Percentiles rank a stretch among this genome's conserved stretches.
Evolutionary conservation across 1,140 invertebrate genomes (phyloP).

Genomic region (Scylla paramamosain): DNA sequence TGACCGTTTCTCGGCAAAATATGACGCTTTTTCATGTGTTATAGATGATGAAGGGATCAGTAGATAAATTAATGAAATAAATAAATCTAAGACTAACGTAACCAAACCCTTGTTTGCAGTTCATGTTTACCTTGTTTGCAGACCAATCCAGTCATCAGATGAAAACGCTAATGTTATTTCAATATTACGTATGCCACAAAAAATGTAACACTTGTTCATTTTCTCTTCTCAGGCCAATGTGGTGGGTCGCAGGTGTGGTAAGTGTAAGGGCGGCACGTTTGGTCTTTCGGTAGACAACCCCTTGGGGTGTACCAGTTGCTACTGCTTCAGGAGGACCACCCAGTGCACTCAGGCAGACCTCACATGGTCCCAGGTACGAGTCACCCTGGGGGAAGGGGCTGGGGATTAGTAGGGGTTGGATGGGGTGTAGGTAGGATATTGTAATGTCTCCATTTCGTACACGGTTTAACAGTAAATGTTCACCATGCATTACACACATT

Average conservation of each 20-base stretch:
- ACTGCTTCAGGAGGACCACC: constrained; percentile 91
- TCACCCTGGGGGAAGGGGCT: constrained; percentile 2
- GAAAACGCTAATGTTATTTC: too few relatives aligned
- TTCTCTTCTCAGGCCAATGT: constrained; percentile 85
- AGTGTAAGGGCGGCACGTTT: constrained; percentile 92
- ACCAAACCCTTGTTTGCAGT: too few relatives aligned
- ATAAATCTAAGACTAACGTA: too few relatives aligned
- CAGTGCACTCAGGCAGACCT: constrained; percentile 89
- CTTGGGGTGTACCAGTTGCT: constrained; percentile 92
- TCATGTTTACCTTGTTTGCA: too few relatives aligned
- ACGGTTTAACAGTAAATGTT: neutral
- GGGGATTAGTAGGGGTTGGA: neutral
- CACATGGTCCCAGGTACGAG: constrained; percentile 86
- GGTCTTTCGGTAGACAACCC: constrained; percentile 86
- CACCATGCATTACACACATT: neutral
- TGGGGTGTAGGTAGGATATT: neutral
- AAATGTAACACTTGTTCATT: neutral
- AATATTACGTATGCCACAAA: too few relatives aligned
- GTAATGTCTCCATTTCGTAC: neutral
- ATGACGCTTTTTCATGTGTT: too few relatives aligned
- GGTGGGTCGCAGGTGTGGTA: constrained; percentile 89
- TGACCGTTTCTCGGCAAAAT: too few relatives aligned
- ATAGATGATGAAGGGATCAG: too few relatives aligned
- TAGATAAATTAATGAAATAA: too few relatives aligned
- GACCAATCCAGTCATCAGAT: too few relatives aligned